These are phyloP conservation scores for Propithecus deckenii DNA, from an alignment of 2,797 vertebrate genomes.

Conservation along the genomic window DNA sequence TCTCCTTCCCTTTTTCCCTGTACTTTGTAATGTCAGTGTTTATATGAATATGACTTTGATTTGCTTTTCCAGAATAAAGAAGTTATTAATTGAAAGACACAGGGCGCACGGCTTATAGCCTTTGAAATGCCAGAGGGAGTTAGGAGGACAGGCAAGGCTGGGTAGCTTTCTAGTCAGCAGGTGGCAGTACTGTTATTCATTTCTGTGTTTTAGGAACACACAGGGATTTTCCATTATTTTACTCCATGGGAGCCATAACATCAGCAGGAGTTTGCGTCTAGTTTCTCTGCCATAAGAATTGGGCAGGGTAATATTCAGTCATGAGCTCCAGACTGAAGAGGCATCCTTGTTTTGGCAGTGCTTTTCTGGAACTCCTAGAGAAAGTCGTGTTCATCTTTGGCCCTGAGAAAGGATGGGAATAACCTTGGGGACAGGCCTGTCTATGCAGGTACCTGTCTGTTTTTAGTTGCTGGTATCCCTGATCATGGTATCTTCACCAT, in stretches of 20 bases:
- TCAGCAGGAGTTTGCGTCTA: not conserved
- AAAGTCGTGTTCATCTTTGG: not conserved
- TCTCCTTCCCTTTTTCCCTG: conserved; percentile 68
- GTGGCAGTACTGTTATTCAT: conserved; percentile 47
- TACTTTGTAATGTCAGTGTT: conserved; percentile 89
- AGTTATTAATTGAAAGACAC: conserved; percentile 81
- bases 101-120: conserved; percentile 1
- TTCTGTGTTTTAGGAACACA: not conserved
- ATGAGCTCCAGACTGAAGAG: not conserved
- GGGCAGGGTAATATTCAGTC: not conserved
- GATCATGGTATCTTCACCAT: not conserved
- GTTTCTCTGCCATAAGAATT: not conserved
- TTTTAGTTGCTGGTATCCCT: not conserved
- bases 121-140: not conserved
- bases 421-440: not conserved
- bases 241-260: not conserved
- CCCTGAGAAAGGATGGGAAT: not conserved
- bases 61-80: conserved; percentile 90
- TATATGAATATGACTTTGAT: conserved; percentile 86
- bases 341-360: not conserved
- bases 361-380: not conserved
- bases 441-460: not conserved
- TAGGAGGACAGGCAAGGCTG: not conserved
- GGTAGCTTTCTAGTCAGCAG: conserved; percentile 51
- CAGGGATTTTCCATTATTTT: not conserved